Evolutionary conservation across 2,888 invertebrate genomes (phyloP), one percentile per base, ranked within the genome.

Genomic region (Plebejus melissa): DNA sequence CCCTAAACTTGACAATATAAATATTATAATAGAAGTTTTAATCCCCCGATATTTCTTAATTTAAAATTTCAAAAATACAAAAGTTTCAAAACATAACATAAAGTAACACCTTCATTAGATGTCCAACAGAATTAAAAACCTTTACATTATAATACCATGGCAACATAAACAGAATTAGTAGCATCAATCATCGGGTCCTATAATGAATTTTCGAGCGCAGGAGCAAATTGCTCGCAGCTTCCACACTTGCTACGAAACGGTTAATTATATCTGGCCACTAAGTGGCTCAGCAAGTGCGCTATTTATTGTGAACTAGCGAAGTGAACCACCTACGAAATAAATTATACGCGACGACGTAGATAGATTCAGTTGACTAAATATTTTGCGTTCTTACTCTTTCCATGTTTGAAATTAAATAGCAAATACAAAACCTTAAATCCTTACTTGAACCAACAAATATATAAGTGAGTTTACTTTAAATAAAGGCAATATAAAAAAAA

Each of bases 241-340:
- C 78, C 79, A 76, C 82, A 84, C 82, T 84, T 80, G 89, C 89
- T 88, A 89, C 89, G 81, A 79, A 78, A 77, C 82, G 82, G 85
- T 87, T 89, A 89, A 90, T 90, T 90, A 90, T 86, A 88, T 86
- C 85, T 85, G 85, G 85, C 84, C 85, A 85, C 87, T 84, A 88
- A 88, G 83, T 82, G 86, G 87, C 85, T 86, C 82, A 85, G 85
- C 85, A 83, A 84, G 85, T 83, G 81, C 82, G 84, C 85, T 88
- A 88, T 90, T 90, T 90, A 90, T 88, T 89, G 87, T 84, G 82
- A 81, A 84, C 86, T 87, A 87, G 88, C 88, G 85, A 87, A 87
- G 82, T 82, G 80, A 80, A 80, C 80, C 82, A 81, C 80, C 82
- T 81, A 82, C 83, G 74, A 60, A 41, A 60, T 69, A 74, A 57